Base-by-base conservation (phyloP, 2,797 vertebrate genomes). In the Sebastes matsubarae region DNA sequence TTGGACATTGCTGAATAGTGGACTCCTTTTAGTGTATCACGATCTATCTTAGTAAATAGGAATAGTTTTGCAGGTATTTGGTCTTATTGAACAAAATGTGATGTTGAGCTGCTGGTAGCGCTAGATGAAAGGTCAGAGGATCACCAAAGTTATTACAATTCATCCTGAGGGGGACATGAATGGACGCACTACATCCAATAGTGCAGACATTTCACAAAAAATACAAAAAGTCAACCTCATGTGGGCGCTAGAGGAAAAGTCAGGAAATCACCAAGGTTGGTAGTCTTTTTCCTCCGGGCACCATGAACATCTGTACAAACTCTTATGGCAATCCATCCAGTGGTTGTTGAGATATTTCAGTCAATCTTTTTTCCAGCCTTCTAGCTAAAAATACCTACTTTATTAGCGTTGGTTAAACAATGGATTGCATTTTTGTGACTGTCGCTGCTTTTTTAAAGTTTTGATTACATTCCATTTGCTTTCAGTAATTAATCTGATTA, bases 381-480 rank as follows among this genome's bases (percentile, higher is more conserved):
- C 10, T 6, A 16, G 22, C 24, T 50, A 16, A 52, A 52, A 12
- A 18, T 4, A 18, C 5, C 2, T 55, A 3, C 10, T 36, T 58
- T 27, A 50, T 52, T 63, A 29, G 42, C 2, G 1, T 24, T 52
- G 70, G 58, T 52, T 22, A 50, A 61, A 16, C 25, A 9, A 18
- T 22, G 34, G 13, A 57, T 25, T 25, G 16, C 13, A 24, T 34
- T 36, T 25, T 27, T 58, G 14, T 60, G 55, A 42, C 46, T 20
- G 46, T 20, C 18, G 46, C 46, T 50, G 46, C 2, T 50, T 50
- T 50, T 32, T 22, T 20, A 30, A 59, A 32, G 16, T 29, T 80
- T 27, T 77, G 75, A 75, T 82, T 81, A 68, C 72, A 75, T 80
- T 83, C 54, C 80, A 65, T 20, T 58, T 32, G 14, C 58, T 30